Evolutionary conservation across 2,797 vertebrate genomes (phyloP), one percentile per base, ranked within the genome.

Genomic region (Oreochromis mossambicus): DNA sequence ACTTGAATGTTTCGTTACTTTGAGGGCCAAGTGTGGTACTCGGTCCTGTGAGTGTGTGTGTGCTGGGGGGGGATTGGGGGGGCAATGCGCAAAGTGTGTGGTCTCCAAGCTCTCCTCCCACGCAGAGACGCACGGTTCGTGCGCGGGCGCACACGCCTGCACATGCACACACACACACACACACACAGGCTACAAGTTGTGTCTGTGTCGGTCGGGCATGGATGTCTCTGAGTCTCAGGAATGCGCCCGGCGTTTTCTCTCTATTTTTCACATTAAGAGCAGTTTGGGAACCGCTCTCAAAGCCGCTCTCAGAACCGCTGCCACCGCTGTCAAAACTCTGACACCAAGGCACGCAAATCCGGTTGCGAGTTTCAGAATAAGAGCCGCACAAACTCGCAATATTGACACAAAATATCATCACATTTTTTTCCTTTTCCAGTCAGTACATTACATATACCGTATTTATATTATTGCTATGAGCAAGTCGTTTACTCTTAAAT

Each of bases 51-150:
- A 56, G 77, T 87, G 75, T 32, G 61, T 34, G 50, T 43, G 84
- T 61, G 26, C 26, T 26, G 50, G 29, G 77, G 46, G 7, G 12
- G 19, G 8, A 11, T 17, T 4, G 29, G 13, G 55, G 41, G 88
- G 80, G 83, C 87, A 89, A 92, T 93, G 93, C 93, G 93, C 94
- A 93, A 94, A 95, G 93, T 94, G 94, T 95, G 95, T 96, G 95
- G 95, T 95, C 95, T 92, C 87, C 89, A 84, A 86, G 92, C 93
- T 91, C 91, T 89, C 94, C 92, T 91, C 93, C 91, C 93, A 91
- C 93, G 92, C 92, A 91, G 92, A 88, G 91, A 91, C 89, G 82
- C 90, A 86, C 90, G 80, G 85, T 76, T 88, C 81, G 82, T 84
- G 89, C 87, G 68, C 85, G 26, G 85, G 26, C 78, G 15, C 50